Evolutionary conservation across 2,797 vertebrate species (phyloP).

Genomic region (Dicrostonyx torquatus): DNA sequence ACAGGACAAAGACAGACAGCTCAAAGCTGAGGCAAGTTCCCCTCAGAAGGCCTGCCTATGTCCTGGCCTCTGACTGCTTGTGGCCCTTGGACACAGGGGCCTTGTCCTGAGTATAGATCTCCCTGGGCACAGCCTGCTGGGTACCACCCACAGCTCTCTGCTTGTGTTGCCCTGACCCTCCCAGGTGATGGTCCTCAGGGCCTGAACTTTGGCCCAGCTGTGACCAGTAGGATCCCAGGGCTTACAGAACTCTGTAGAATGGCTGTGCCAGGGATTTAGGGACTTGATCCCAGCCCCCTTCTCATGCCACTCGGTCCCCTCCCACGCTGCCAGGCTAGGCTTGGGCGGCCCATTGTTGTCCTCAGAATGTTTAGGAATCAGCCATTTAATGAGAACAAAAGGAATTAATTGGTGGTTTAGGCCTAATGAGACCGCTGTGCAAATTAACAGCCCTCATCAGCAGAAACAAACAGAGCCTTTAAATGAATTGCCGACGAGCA

Average conservation of each 20-base stretch:
- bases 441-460: conserved; percentile 95
- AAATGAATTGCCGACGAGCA: conserved; percentile 88
- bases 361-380: conserved; percentile 89
- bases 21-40: conserved; percentile 79
- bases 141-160: conserved; percentile 72
- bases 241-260: conserved; percentile 82
- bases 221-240: conserved; percentile 77
- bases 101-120: not conserved
- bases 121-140: not conserved
- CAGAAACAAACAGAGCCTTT: conserved; percentile 95
- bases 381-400: conserved; percentile 93
- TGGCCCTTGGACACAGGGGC: accelerated
- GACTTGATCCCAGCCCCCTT: conserved; percentile 41
- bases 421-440: conserved; percentile 92
- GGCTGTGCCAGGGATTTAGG: not conserved
- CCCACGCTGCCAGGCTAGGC: conserved; percentile 63
- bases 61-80: conserved; percentile 53
- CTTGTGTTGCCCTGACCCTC: conserved; percentile 19
- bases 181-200: conserved; percentile 29
- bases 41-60: not conserved
- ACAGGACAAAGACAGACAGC: conserved; percentile 86
- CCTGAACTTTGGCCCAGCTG: conserved; percentile 25
- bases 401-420: conserved; percentile 94
- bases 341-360: conserved; percentile 83
- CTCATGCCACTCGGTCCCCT: not conserved